Evolutionary conservation across 2,888 invertebrate species (phyloP).

Genomic region (Drosophila borborema): DNA sequence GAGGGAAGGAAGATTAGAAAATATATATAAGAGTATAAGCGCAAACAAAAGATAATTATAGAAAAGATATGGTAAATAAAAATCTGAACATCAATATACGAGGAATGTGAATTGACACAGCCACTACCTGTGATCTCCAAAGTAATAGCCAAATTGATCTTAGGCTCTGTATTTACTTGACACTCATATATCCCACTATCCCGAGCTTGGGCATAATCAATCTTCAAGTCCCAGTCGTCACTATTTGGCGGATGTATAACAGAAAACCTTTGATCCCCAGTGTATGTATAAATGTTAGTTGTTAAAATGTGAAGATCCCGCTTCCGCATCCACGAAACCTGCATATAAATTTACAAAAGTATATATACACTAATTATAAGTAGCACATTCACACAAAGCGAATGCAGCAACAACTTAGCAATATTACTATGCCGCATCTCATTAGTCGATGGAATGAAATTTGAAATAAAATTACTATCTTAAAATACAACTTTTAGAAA

Average conservation of each 20-base stretch:
- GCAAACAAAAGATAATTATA: too few species aligned
- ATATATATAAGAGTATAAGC: too few species aligned
- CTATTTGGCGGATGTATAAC: conserved; percentile 93
- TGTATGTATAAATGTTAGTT: conserved; percentile 93
- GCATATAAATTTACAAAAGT: conserved; percentile 83
- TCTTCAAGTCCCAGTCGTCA: conserved; percentile 94
- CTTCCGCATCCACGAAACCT: conserved; percentile 85
- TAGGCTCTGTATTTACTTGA: conserved; percentile 95
- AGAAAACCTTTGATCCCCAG: conserved; percentile 94
- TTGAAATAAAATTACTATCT: too few species aligned
- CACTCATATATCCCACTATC: conserved; percentile 95
- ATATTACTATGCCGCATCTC: too few species aligned
- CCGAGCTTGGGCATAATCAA: conserved; percentile 93
- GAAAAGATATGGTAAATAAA: too few species aligned
- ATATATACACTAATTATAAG: not conserved
- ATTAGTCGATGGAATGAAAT: too few species aligned
- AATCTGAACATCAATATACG: not conserved
- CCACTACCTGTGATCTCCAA: conserved; percentile 89
- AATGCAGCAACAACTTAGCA: too few species aligned
- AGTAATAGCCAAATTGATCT: conserved; percentile 93
- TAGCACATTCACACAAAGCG: too few species aligned
- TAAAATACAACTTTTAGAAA: too few species aligned
- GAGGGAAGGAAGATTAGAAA: conserved; percentile 35
- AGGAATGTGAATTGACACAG: not conserved
- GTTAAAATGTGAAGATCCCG: conserved; percentile 92